A percentile compares a stretch with the other conserved stretches of the same genome.
phyloP scores from a whole-genome alignment of 2,888 invertebrate species.

The Chouioia cunea region DNA sequence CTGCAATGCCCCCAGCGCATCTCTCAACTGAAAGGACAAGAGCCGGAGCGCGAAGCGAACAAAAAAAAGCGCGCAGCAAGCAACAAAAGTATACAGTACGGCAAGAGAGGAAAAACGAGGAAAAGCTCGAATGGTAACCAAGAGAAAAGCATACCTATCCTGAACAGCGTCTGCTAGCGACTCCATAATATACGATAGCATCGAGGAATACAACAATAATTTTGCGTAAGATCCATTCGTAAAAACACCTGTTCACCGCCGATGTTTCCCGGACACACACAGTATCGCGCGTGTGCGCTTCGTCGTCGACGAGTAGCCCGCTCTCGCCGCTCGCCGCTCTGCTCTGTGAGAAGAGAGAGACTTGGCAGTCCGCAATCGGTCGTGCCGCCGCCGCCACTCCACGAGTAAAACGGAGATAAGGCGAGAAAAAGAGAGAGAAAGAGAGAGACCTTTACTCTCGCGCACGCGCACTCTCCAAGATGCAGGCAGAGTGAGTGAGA shows the following conservation, averaged over 20 bases:
- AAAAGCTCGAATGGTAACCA: too few relatives aligned
- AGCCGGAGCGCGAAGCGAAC: conserved; percentile 10
- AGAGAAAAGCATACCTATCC: background rate
- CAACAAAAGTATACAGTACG: too few relatives aligned
- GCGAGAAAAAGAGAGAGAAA: too few relatives aligned
- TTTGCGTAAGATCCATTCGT: conserved; percentile 70
- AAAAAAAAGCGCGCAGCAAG: conserved; percentile 27
- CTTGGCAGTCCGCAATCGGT: too few relatives aligned
- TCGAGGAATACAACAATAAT: conserved; percentile 62
- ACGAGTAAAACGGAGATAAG: too few relatives aligned
- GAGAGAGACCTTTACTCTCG: too few relatives aligned
- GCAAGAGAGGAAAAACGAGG: too few relatives aligned
- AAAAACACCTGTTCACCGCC: conserved; percentile 82
- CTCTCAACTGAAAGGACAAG: conserved; percentile 25
- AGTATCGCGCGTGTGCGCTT: conserved; percentile 66
- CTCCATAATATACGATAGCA: too few relatives aligned
- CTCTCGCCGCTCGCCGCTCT: background rate
- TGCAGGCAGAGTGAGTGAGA: background rate
- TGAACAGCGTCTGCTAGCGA: background rate
- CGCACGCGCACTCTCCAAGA: conserved; percentile 14
- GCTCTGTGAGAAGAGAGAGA: background rate
- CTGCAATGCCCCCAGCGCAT: conserved; percentile 1
- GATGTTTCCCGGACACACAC: conserved; percentile 77
- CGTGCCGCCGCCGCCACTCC: too few relatives aligned
- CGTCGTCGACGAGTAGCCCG: conserved; percentile 7